Evolutionary conservation across 2,113 vertebrate species (phyloP), one percentile per base, ranked within the genome.

Genomic region (Macrotus californicus): DNA sequence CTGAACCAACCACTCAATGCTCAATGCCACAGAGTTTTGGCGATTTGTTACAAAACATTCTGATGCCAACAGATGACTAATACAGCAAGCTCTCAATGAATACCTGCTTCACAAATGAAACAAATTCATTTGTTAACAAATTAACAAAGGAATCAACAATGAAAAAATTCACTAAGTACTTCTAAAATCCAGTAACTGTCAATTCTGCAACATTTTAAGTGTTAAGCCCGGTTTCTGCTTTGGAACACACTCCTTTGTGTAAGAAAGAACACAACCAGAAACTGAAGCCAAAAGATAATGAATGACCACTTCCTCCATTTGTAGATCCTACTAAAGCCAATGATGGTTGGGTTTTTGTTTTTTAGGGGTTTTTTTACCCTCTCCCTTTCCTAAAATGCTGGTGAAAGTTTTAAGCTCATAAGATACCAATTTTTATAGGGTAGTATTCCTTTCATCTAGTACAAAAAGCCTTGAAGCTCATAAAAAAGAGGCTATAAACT

Each of bases 401-500:
- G 61, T 91, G 86, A 93, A 96, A 92, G 81, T 43, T 81, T 21
- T 56, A 92, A 61, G 69, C 82, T 87, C 95, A 34, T 21, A 84
- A 87, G 50, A 87, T 89, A 66, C 21, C 85, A 72, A 73, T 82
- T 98, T 96, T 97, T 96, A 97, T 22, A 96, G 86, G 9, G 86
- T 87, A 97, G 92, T 70, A 66, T 95, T 93, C 95, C 86, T 96
- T 97, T 97, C 80, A 86, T 81, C 80, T 92, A 82, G 36, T 67
- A 61, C 84, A 98, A 96, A 98, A 96, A 96, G 82, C 97, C 96
- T 94, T 52, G 67, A 95, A 70, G 94, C 94, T 97, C 95, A 59
- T 95, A 96, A 98, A 98, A 95, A 8, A 0, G 21, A 86, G 18
- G 86, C 1, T 95, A 80, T 93, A 96, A 98, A 98, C 89, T 97